Percentiles rank a stretch among this genome's conserved stretches.
Evolutionary conservation across 2,797 vertebrate genomes (phyloP).

Genomic region (Botia kubotai): DNA sequence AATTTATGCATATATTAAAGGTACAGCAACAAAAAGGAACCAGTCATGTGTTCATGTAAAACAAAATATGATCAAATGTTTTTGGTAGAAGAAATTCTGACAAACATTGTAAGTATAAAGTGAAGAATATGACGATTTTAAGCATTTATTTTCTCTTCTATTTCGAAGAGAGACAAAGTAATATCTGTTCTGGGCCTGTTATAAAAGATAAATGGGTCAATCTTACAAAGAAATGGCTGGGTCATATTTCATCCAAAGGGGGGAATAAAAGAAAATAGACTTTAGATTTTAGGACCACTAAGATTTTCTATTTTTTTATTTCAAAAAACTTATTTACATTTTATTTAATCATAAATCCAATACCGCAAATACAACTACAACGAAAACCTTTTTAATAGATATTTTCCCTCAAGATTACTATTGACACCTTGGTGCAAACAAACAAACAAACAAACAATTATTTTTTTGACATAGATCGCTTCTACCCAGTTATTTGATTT

Average conservation of each 20-base stretch:
- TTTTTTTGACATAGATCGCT: no score
- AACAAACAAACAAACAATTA: no score
- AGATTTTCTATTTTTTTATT: no score
- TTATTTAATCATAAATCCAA: neutral
- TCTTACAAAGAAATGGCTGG: neutral
- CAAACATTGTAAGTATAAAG: neutral
- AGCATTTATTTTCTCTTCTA: slow-evolving; percentile 8
- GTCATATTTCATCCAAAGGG: slow-evolving; percentile 9
- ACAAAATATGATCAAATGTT: neutral
- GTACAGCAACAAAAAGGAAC: neutral
- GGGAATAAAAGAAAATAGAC: neutral
- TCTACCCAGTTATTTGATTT: neutral
- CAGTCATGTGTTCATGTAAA: neutral
- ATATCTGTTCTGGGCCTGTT: slow-evolving; percentile 3
- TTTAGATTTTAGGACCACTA: no score
- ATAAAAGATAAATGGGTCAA: slow-evolving; percentile 14
- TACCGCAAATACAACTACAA: neutral
- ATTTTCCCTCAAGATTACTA: neutral
- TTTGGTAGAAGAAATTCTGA: neutral
- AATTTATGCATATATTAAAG: neutral
- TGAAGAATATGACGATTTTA: neutral
- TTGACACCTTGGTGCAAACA: neutral
- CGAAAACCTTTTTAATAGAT: no score
- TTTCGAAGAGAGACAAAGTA: neutral
- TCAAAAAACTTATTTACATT: no score